Evolutionary conservation across 2,888 invertebrate genomes (phyloP), one percentile per base, ranked within the genome.

Genomic region (Clusia tigrina): DNA sequence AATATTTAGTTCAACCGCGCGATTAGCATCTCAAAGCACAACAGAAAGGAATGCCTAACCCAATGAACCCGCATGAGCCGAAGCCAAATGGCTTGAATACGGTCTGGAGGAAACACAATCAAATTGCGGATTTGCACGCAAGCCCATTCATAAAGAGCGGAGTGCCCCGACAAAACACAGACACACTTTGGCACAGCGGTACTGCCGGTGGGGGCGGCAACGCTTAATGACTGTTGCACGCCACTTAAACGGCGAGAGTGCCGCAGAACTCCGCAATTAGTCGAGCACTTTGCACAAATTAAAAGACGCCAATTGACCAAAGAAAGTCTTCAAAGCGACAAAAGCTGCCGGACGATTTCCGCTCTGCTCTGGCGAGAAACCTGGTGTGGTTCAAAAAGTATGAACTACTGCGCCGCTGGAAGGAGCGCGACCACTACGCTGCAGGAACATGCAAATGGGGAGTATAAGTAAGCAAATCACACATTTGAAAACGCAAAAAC

Each of bases 111-210:
- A 61, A 67, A 58, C 20, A 23, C 38, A 37, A 48, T 56, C 59
- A 62, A 72, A 72, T 70, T 55, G 65, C 63, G 66, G 58, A 66
- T 71, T 67, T 65, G 67, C 78, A 78, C 77, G 78, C 73, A 63
- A 78, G 66, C 58, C 46, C 54, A 12, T 18, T 20, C 17, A 20
- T 37, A 48, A 48, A 48, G 48, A 5, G n/a, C 20, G 20, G 20
- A 48, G 22, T 22, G 5, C 42, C 5, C 48, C 5, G 6, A 20
- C 48, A 3, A 22, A 18, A 17, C 48, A 48, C 2, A 48, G 5
- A 18, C 18, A 18, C 48, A 18, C 48, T 5, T 48, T 48, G n/a
- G n/a, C n/a, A n/a, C n/a, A n/a, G n/a, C n/a, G n/a, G n/a, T n/a
- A n/a, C n/a, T n/a, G 48, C 20, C 22, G 22, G 42, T 17, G 42